These are phyloP conservation scores for Psix sp. DNA, from an alignment of 1,140 invertebrate species.

Conservation along the genomic window DNA sequence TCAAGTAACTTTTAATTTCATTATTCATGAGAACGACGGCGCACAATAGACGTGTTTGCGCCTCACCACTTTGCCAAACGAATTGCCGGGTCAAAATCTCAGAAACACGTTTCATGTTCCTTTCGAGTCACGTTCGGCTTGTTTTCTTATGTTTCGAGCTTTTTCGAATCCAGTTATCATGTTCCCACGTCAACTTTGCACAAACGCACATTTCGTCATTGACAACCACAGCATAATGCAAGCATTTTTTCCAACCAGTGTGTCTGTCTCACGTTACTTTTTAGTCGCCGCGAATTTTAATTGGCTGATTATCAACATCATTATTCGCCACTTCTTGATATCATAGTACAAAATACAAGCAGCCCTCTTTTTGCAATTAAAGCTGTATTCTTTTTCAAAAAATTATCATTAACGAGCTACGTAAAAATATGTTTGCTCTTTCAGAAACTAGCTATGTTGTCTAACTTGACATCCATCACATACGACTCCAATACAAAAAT, in stretches of 20 bases:
- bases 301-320: conserved; percentile 42
- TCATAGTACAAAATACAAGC: no score
- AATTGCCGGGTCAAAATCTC: conserved; percentile 36
- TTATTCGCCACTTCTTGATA: conserved; percentile 4
- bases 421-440: no score
- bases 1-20: conserved; percentile 17
- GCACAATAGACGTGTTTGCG: conserved; percentile 24
- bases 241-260: conserved; percentile 37
- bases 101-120: conserved; percentile 23
- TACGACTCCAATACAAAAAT: no score
- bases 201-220: conserved; percentile 29
- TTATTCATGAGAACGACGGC: conserved; percentile 21
- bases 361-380: conserved; percentile 37
- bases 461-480: no score
- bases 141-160: conserved; percentile 41
- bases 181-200: conserved; percentile 40
- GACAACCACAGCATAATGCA: conserved; percentile 43
- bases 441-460: no score
- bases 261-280: conserved; percentile 17
- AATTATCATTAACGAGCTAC: no score
- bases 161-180: conserved; percentile 37
- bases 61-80: conserved; percentile 12
- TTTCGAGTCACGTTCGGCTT: conserved; percentile 45
- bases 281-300: conserved; percentile 34
- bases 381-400: conserved; percentile 18